Evolutionary conservation across 2,113 vertebrate species (phyloP).

Genomic region (Cairina moschata): DNA sequence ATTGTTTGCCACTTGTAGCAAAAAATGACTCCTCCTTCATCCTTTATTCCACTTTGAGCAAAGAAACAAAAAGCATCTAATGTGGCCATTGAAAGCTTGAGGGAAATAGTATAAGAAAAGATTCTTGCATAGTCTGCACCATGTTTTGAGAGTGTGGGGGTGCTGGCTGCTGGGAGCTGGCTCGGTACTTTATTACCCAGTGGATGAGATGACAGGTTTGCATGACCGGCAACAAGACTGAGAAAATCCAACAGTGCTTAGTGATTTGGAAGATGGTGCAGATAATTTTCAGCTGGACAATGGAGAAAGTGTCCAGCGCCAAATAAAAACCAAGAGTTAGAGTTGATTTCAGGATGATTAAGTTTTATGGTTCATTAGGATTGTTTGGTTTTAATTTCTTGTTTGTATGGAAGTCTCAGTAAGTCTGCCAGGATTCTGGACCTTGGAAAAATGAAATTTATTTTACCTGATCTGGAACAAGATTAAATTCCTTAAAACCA

Average conservation of each 20-base stretch:
- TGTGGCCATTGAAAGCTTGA: background rate
- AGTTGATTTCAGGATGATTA: background rate
- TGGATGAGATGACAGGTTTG: background rate
- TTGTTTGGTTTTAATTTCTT: background rate
- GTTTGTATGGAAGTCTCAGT: background rate
- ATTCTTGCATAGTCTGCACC: too few species aligned
- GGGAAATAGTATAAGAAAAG: background rate
- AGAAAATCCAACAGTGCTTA: background rate
- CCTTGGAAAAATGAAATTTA: background rate
- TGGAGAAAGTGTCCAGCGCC: background rate
- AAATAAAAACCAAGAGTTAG: background rate
- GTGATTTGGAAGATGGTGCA: background rate
- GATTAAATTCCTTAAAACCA: background rate
- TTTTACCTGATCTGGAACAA: background rate
- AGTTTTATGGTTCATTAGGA: background rate
- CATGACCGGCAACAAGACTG: background rate
- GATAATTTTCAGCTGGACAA: background rate
- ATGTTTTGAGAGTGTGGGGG: background rate
- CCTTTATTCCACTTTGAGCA: background rate
- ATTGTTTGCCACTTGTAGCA: background rate
- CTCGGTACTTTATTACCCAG: background rate
- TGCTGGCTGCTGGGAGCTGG: background rate
- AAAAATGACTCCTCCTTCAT: background rate
- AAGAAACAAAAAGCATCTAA: background rate
- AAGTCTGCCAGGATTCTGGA: background rate